Percentiles rank a stretch among this genome's conserved stretches.
These are phyloP conservation scores for Rhopalosiphum padi DNA, from an alignment of 1,140 invertebrate genomes.

Conservation along the genomic window DNA sequence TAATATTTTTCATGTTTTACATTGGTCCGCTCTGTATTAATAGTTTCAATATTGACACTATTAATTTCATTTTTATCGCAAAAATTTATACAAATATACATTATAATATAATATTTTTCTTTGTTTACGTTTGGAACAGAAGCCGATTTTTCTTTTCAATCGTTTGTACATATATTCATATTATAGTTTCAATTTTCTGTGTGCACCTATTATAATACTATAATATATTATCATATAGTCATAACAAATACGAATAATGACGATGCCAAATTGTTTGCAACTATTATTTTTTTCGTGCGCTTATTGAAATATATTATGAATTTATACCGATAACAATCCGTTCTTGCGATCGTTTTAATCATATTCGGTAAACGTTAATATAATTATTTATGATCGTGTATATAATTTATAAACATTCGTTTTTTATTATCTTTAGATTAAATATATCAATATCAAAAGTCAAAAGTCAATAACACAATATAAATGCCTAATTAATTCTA, in stretches of 20 bases:
- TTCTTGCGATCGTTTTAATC: neutral
- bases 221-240: no score
- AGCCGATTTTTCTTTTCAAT: neutral
- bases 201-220: neutral
- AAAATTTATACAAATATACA: neutral
- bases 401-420: neutral
- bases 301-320: neutral
- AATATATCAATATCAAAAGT: neutral
- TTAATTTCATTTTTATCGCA: neutral
- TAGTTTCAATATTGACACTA: neutral
- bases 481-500: neutral
- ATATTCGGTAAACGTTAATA: neutral
- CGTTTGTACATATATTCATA: no score
- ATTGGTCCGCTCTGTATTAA: neutral
- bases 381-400: neutral
- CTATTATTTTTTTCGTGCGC: neutral
- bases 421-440: neutral
- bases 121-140: neutral
- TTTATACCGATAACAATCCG: neutral
- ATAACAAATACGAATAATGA: neutral
- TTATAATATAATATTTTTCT: neutral
- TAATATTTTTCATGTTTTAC: no score
- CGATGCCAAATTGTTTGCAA: neutral
- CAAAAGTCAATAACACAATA: neutral
- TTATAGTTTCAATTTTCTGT: neutral